Evolutionary conservation across 2,888 invertebrate species (phyloP), one percentile per base, ranked within the genome.

Genomic region (Malthinus flaveolus): DNA sequence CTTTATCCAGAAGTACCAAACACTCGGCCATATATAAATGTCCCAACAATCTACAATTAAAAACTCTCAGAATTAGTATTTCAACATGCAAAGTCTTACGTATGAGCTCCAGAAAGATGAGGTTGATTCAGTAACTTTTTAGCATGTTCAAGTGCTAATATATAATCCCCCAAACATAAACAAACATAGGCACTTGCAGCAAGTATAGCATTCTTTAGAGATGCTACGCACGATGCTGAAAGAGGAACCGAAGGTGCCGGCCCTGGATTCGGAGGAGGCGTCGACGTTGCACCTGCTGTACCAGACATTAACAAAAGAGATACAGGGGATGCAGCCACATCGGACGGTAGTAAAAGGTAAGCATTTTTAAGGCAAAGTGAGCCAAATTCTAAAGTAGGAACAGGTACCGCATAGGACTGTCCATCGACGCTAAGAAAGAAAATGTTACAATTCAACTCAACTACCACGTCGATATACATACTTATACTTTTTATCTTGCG

Each of bases 21-120:
- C 94, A 90, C 79, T 97, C 95, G 0, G 94, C 94, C 49, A 91
- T 89, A 77, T 97, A 97, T 69, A 96, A 84, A 76, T 93, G 91
- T 0, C 89, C 95, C 70, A 96, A 82, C 67, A 93, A 85, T 76
- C 90, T 90, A 65, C 12, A 69, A 72, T 4, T 10, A 23, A n/a
- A n/a, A n/a, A 46, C 15, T 15, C 5, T 34, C 7, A 49, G 13
- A 13, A 23, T 51, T 33, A 36, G 13, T 13, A 15, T 10, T 13
- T 9, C 8, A 39, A 32, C 5, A 58, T 32, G 0, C 10, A 6
- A 35, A 35, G 23, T 42, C 15, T 76, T 72, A 88, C 87, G 82
- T 87, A 71, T 91, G 88, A 11, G 86, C 85, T 56, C 87, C 88
- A 1, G 90, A 88, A 34, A 90, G 74, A 64, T 87, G 86, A 15